Evolutionary conservation across 2,797 vertebrate species (phyloP).

Genomic region (Helostoma temminkii): DNA sequence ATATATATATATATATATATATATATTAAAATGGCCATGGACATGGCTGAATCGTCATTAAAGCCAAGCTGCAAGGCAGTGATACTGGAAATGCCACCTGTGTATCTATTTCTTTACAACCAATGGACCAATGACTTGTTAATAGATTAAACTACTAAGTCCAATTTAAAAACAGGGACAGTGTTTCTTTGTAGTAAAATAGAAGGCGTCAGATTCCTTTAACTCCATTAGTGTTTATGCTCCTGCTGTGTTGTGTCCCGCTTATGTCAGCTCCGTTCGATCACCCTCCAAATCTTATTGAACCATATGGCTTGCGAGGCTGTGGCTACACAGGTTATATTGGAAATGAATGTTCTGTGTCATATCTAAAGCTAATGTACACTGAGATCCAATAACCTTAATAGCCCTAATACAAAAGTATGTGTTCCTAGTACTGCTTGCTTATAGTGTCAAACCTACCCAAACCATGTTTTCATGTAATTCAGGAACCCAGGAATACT

Average conservation of each 20-base stretch:
- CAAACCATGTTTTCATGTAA: constrained; percentile 9
- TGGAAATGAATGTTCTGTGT: constrained; percentile 22
- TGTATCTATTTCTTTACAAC: constrained; percentile 21
- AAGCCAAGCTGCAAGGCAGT: constrained; percentile 9
- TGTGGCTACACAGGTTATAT: constrained; percentile 2
- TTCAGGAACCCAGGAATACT: neutral
- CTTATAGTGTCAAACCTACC: neutral
- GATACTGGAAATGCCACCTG: constrained; percentile 4
- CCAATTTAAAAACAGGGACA: constrained; percentile 19
- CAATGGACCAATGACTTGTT: constrained; percentile 17
- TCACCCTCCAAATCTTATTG: constrained; percentile 39
- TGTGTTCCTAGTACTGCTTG: neutral
- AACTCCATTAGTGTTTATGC: constrained; percentile 25
- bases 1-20: too few relatives aligned
- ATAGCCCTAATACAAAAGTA: constrained; percentile 5
- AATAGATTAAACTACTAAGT: constrained; percentile 24
- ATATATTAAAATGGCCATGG: neutral
- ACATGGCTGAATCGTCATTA: constrained; percentile 1
- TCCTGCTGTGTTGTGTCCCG: constrained; percentile 24
- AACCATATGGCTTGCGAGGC: constrained; percentile 28
- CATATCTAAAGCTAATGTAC: constrained; percentile 25
- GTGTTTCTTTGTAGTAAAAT: constrained; percentile 40
- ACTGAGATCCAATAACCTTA: constrained; percentile 7
- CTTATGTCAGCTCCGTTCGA: constrained; percentile 13
- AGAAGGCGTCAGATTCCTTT: constrained; percentile 39